A percentile compares a stretch with the other conserved stretches of the same genome.
phyloP scores from a whole-genome alignment of 1,140 invertebrate genomes.

The Ostrea edulis region DNA sequence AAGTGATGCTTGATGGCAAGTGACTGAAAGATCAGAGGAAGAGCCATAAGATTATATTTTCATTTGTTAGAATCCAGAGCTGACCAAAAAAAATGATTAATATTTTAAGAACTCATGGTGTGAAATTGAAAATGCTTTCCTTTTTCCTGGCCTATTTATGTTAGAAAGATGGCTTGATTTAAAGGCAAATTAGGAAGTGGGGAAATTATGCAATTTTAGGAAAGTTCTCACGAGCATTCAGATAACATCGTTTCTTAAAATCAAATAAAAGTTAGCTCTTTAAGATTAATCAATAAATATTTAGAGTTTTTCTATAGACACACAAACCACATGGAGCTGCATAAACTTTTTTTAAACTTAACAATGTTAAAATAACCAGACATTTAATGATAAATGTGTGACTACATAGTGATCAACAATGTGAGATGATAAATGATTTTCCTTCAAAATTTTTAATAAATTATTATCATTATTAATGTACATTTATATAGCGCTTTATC shows the following conservation, averaged over 20 bases:
- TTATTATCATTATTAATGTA: neutral
- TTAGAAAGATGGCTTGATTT: neutral
- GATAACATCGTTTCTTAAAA: no score
- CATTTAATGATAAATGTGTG: no score
- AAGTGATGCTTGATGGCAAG: neutral
- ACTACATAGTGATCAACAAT: no score
- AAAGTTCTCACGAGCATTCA: neutral
- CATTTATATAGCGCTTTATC: neutral
- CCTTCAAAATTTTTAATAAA: neutral
- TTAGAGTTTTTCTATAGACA: neutral
- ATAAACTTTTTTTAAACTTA: neutral
- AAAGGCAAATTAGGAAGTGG: neutral
- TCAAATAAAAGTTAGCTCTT: no score
- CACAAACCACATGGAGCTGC: neutral
- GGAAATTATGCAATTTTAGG: conserved; percentile 1
- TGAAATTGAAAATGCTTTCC: neutral
- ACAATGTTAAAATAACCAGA: neutral
- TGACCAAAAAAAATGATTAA: neutral
- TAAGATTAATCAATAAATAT: neutral
- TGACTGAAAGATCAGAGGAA: conserved; percentile 7
- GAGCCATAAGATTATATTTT: neutral
- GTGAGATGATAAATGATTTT: neutral
- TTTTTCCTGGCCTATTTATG: neutral
- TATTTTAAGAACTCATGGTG: neutral
- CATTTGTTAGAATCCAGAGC: neutral